These are phyloP conservation scores for Heliconius congener DNA, from an alignment of 1,140 invertebrate genomes.

Conservation along the genomic window DNA sequence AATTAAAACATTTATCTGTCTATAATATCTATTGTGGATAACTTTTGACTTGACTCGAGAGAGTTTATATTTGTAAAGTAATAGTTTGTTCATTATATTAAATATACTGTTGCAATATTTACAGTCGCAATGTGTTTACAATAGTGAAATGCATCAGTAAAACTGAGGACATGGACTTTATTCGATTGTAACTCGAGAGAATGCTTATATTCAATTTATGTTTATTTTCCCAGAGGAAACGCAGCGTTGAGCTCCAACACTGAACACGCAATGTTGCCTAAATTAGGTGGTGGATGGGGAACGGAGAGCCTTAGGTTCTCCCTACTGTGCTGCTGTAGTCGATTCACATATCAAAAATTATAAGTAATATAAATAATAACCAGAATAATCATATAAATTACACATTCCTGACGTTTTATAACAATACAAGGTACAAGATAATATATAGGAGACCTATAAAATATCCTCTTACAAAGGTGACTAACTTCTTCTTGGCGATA, in stretches of 20 bases:
- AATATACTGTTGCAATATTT: not conserved
- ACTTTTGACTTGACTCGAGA: conserved; percentile 12
- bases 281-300: too few species aligned
- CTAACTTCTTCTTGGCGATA: not conserved
- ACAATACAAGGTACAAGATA: not conserved
- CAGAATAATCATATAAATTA: not conserved
- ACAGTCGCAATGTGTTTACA: not conserved
- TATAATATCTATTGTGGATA: conserved; percentile 14
- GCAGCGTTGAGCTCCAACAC: too few species aligned
- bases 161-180: not conserved
- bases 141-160: not conserved
- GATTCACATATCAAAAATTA: too few species aligned
- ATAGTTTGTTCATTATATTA: not conserved
- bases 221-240: not conserved
- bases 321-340: too few species aligned
- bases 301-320: not conserved
- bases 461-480: conserved; percentile 1
- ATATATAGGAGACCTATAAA: not conserved
- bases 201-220: too few species aligned
- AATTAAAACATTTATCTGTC: conserved; percentile 25
- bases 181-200: not conserved
- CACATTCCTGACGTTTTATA: not conserved
- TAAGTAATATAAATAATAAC: not conserved
- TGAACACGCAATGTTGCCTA: too few species aligned
- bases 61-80: not conserved